Base-by-base conservation (phyloP, 2,113 vertebrate genomes). In the Parus major region DNA sequence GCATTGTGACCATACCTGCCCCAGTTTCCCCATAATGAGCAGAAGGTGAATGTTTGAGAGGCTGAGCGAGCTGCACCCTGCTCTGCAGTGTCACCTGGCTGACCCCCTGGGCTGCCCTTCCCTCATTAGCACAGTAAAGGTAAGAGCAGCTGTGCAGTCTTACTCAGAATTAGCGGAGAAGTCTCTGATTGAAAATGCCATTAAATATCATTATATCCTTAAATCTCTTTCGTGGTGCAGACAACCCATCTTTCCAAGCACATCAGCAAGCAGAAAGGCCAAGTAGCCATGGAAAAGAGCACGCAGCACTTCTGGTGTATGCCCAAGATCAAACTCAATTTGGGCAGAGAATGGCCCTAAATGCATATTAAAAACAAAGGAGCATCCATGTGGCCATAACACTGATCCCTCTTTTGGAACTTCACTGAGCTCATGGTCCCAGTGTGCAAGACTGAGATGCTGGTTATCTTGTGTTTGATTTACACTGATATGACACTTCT, bases 401-500 rank as follows among this genome's bases (percentile, higher is more conserved):
- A 39, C 1, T 19, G 22, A 15, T 71, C 5, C 35, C 41, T 65
- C 68, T 24, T 52, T 16, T 39, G 36, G n/a, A 73, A 27, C 24
- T 39, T 69, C n/a, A 33, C 31, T 42, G 19, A 69, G 73, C 22
- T 77, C 4, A 2, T 15, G 60, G 59, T 44, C 46, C 41, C 11
- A 15, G 22, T 12, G 27, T 31, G 55, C 64, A 57, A 49, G 59
- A 59, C 28, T 10, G 42, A 84, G 60, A 15, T 7, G 46, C 22
- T 57, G 39, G 20, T 18, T 63, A 22, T 19, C 24, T 3, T 66
- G 21, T 25, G 22, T 29, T 41, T 60, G 44, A 9, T 49, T 85
- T 24, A n/a, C 11, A n/a, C 22, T 0, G 2, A 24, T 5, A 13
- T 5, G 13, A 12, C 0, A 2, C 28, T 31, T 72, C 14, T 41